These are phyloP conservation scores for Plodia interpunctella DNA, from an alignment of 1,140 invertebrate species.

Conservation along the genomic window DNA sequence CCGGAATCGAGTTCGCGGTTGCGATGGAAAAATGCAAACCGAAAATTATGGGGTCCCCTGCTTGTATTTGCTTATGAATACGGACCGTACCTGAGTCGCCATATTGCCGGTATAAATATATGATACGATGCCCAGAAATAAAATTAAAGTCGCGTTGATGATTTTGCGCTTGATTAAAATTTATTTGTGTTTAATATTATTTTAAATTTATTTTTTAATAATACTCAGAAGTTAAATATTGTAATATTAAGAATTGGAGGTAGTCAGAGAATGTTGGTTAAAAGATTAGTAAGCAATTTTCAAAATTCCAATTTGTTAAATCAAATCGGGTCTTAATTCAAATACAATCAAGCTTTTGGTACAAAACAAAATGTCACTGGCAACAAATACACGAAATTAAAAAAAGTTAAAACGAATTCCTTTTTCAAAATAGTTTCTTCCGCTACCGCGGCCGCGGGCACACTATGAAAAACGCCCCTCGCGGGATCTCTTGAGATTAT, in stretches of 20 bases:
- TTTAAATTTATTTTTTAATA: background rate
- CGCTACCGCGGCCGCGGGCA: slow-evolving; percentile 29
- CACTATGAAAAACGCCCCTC: slow-evolving; percentile 64
- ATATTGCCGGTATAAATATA: slow-evolving; percentile 41
- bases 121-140: slow-evolving; percentile 55
- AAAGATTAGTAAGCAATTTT: too few relatives aligned
- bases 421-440: slow-evolving; percentile 14
- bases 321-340: too few relatives aligned
- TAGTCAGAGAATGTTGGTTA: too few relatives aligned
- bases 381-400: too few relatives aligned
- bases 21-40: slow-evolving; percentile 76
- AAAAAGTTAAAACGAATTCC: background rate
- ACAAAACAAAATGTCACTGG: too few relatives aligned
- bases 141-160: slow-evolving; percentile 48
- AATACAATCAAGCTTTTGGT: too few relatives aligned
- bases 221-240: too few relatives aligned
- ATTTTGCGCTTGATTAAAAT: background rate
- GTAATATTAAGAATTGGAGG: too few relatives aligned
- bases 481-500: slow-evolving; percentile 66
- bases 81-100: slow-evolving; percentile 45
- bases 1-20: slow-evolving; percentile 72
- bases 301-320: too few relatives aligned
- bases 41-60: slow-evolving; percentile 72
- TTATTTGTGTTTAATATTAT: background rate
- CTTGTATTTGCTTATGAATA: slow-evolving; percentile 76